Evolutionary conservation across 2,113 vertebrate genomes (phyloP).

Genomic region (Malurus melanocephalus): DNA sequence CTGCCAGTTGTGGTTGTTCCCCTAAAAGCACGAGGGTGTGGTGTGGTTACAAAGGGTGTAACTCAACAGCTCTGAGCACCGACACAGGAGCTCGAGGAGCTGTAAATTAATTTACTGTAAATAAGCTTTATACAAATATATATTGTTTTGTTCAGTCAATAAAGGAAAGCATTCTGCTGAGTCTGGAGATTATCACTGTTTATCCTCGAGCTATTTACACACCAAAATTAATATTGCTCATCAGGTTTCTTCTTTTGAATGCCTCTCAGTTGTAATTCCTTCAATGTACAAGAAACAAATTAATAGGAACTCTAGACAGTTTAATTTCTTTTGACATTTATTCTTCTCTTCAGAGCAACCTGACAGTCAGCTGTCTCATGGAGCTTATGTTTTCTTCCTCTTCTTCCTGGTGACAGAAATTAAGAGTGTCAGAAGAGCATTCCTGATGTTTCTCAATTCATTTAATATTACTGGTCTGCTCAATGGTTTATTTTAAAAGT

Average conservation of each 20-base stretch:
- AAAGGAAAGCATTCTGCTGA: not conserved
- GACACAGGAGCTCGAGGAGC: not conserved
- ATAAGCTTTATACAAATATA: not conserved
- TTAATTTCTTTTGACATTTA: conserved; percentile 24
- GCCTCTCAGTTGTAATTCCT: not conserved
- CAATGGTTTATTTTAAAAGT: not conserved
- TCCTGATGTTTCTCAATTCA: not conserved
- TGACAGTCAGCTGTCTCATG: not conserved
- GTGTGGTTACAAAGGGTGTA: not conserved
- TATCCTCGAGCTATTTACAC: conserved; percentile 8
- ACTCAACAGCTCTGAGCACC: not conserved
- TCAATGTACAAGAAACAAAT: not conserved
- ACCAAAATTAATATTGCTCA: conserved; percentile 10
- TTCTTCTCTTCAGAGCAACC: not conserved
- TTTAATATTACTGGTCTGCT: not conserved
- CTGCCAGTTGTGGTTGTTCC: not conserved
- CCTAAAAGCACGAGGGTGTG: not conserved
- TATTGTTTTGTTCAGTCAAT: not conserved
- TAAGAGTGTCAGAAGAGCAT: not conserved
- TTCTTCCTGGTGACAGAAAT: not conserved
- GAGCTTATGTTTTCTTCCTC: not conserved
- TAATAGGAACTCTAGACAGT: not conserved
- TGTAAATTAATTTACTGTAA: not conserved
- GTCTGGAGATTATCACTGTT: not conserved
- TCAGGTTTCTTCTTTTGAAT: conserved; percentile 15